phyloP scores from a whole-genome alignment of 1,140 invertebrate genomes.

The Anoplophora glabripennis region DNA sequence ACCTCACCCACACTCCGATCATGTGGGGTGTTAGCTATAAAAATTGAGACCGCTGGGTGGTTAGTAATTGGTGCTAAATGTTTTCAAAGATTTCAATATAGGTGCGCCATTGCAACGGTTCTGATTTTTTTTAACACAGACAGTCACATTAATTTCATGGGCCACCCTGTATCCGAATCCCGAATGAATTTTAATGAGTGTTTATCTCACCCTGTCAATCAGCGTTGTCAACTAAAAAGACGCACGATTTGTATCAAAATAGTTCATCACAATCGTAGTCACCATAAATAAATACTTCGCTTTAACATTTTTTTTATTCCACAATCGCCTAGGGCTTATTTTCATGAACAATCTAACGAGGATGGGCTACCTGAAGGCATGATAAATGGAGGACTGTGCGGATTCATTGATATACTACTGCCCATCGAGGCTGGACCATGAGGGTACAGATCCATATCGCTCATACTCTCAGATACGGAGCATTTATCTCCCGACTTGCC shows the following conservation, averaged over 20 bases:
- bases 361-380: conserved; percentile 45
- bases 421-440: conserved; percentile 46
- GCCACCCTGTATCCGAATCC: no score
- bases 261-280: conserved; percentile 30
- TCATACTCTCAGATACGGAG: conserved; percentile 43
- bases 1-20: no score
- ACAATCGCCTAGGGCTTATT: conserved; percentile 1
- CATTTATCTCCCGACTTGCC: conserved; percentile 48
- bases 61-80: no score
- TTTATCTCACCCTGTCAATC: no score
- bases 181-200: no score
- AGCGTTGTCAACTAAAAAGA: no score
- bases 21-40: no score
- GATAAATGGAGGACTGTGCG: conserved; percentile 48
- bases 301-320: conserved; percentile 2
- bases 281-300: conserved; percentile 26
- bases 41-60: no score
- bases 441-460: conserved; percentile 47
- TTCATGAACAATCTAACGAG: conserved; percentile 47
- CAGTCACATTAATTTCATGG: no score
- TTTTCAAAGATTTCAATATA: no score
- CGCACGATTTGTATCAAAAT: background rate
- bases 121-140: no score
- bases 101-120: no score
- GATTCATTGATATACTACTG: conserved; percentile 44